Percentiles rank a stretch among this genome's conserved stretches.
Evolutionary conservation across 2,113 vertebrate species (phyloP).

Genomic region (Urocolius indicus): DNA sequence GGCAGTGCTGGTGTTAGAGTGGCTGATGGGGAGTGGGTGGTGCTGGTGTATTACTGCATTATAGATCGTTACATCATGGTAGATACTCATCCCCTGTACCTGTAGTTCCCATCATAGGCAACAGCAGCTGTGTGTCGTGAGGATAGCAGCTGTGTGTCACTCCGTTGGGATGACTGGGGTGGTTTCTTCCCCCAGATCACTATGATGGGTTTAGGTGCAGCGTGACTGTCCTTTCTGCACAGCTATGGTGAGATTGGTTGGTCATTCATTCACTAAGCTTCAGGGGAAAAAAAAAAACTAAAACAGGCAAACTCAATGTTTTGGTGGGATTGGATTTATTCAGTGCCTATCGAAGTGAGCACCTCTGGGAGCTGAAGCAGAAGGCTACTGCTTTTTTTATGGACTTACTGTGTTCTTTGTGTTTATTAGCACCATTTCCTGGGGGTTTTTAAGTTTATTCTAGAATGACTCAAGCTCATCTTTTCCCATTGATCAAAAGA

Average conservation of each 20-base stretch:
- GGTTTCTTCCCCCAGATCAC: slow-evolving; percentile 12
- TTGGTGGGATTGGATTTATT: neutral
- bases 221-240: neutral
- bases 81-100: neutral
- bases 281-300: neutral
- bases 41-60: neutral
- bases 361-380: neutral
- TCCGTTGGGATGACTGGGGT: neutral
- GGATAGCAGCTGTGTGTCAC: neutral
- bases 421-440: neutral
- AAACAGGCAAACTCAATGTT: neutral
- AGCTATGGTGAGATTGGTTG: neutral
- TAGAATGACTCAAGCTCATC: neutral
- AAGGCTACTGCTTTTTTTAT: neutral
- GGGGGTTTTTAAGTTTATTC: neutral
- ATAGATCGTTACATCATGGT: neutral
- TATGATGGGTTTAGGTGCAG: neutral
- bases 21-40: neutral
- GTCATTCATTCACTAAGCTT: neutral
- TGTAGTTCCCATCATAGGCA: neutral
- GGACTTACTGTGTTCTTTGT: neutral
- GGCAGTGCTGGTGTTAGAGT: neutral
- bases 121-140: neutral
- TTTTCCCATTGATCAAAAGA: neutral
- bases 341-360: neutral